phyloP scores from a whole-genome alignment of 2,797 vertebrate species.

The Petrocephalus sullivani region DNA sequence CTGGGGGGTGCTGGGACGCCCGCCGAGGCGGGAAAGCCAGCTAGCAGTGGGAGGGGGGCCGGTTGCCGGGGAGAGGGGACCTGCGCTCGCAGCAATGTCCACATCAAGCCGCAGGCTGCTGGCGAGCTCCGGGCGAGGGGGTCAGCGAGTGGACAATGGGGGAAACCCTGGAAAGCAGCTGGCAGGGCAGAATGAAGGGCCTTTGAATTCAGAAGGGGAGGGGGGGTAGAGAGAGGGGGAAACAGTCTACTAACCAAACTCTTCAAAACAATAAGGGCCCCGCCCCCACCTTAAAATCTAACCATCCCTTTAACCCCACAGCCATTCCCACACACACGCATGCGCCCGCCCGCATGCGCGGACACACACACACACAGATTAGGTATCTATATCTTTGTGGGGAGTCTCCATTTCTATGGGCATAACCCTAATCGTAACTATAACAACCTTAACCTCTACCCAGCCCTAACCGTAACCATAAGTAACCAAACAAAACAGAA shows the following conservation, averaged over 20 bases:
- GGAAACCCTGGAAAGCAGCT: slow-evolving; percentile 44
- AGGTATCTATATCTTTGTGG: background rate
- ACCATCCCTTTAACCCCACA: background rate
- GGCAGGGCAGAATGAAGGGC: slow-evolving; percentile 29
- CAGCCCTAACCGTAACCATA: background rate
- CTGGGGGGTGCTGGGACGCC: slow-evolving; percentile 47
- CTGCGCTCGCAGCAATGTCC: slow-evolving; percentile 58
- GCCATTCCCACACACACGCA: slow-evolving; percentile 14
- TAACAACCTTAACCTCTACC: background rate
- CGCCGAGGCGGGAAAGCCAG: slow-evolving; percentile 48
- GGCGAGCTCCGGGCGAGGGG: slow-evolving; percentile 42
- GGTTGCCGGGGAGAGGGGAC: slow-evolving; percentile 63
- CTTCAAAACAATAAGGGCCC: slow-evolving; percentile 41
- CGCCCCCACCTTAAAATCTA: slow-evolving; percentile 36
- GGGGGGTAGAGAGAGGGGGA: slow-evolving; percentile 24
- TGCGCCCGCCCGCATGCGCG: too few species aligned
- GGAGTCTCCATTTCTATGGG: background rate
- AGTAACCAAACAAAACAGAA: background rate
- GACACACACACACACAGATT: background rate
- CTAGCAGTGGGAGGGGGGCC: slow-evolving; percentile 52
- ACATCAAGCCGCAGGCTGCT: slow-evolving; percentile 52
- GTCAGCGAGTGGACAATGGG: slow-evolving; percentile 27
- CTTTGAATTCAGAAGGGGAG: slow-evolving; percentile 38
- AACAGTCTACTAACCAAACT: slow-evolving; percentile 12
- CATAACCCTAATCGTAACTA: background rate